Evolutionary conservation across 2,888 invertebrate species (phyloP).

Genomic region (Oasisia sp.): DNA sequence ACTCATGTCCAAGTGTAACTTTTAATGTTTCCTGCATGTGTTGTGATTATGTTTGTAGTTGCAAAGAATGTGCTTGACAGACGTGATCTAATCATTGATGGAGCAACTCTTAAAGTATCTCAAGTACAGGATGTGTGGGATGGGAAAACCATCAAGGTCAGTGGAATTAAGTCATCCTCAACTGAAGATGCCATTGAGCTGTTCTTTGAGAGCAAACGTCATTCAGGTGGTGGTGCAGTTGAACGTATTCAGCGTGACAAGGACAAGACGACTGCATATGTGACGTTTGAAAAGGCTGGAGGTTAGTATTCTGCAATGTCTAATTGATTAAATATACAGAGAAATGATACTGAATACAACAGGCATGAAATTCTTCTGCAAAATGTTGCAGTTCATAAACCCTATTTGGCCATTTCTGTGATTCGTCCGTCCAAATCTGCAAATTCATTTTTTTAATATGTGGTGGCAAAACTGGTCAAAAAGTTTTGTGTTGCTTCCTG

Average conservation of each 20-base stretch:
- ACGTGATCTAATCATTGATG: not conserved
- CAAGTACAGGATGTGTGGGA: not conserved
- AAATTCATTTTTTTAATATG: no score
- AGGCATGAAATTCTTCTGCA: no score
- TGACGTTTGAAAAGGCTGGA: not conserved
- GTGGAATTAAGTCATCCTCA: not conserved
- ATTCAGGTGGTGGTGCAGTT: not conserved
- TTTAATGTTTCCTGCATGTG: not conserved
- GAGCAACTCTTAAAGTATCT: not conserved
- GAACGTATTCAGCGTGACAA: not conserved
- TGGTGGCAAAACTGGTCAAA: no score
- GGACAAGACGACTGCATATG: not conserved
- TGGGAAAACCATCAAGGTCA: not conserved
- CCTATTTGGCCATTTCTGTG: no score
- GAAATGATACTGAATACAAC: no score
- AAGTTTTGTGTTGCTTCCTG: no score
- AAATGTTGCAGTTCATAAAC: no score
- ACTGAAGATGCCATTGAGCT: not conserved
- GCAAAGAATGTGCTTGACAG: not conserved
- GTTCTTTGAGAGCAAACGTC: conserved; percentile 10
- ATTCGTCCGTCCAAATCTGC: no score
- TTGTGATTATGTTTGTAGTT: not conserved
- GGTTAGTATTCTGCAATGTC: not conserved
- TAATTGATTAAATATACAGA: no score
- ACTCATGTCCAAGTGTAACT: no score